phyloP scores from a whole-genome alignment of 2,797 vertebrate species.

The Mormyrus proboscirostris region DNA sequence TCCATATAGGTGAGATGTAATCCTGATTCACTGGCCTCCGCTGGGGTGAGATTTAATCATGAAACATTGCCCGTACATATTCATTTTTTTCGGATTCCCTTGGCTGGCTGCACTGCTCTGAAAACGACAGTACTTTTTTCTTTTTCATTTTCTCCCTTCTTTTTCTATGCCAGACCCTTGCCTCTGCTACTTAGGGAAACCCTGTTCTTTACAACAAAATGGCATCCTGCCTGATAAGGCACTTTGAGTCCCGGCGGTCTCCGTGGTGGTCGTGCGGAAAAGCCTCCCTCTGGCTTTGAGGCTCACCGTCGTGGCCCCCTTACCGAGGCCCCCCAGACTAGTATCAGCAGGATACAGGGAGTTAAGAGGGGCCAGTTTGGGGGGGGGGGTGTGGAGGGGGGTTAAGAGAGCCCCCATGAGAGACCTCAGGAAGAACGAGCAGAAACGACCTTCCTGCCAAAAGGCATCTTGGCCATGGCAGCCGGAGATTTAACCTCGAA shows the following conservation, averaged over 20 bases:
- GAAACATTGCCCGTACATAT: constrained; percentile 41
- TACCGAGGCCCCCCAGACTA: background rate
- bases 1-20: constrained; percentile 37
- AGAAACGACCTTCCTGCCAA: constrained; percentile 34
- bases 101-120: background rate
- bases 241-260: background rate
- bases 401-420: background rate
- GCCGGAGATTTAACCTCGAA: constrained; percentile 12
- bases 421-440: constrained; percentile 37
- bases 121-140: background rate
- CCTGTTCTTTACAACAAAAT: background rate
- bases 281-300: background rate
- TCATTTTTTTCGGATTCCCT: constrained; percentile 35
- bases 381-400: constrained; percentile 9
- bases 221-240: background rate
- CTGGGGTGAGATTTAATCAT: constrained; percentile 41
- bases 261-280: background rate
- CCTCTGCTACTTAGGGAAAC: background rate
- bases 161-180: background rate
- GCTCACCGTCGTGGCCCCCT: constrained; percentile 29
- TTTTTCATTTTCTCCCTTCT: background rate
- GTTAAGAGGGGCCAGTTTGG: background rate
- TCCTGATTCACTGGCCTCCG: constrained; percentile 33
- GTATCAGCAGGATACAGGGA: constrained; percentile 30
- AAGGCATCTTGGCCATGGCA: constrained; percentile 8